Evolutionary conservation across 1,140 invertebrate genomes (phyloP).

Genomic region (Chironomus striatipennis): DNA sequence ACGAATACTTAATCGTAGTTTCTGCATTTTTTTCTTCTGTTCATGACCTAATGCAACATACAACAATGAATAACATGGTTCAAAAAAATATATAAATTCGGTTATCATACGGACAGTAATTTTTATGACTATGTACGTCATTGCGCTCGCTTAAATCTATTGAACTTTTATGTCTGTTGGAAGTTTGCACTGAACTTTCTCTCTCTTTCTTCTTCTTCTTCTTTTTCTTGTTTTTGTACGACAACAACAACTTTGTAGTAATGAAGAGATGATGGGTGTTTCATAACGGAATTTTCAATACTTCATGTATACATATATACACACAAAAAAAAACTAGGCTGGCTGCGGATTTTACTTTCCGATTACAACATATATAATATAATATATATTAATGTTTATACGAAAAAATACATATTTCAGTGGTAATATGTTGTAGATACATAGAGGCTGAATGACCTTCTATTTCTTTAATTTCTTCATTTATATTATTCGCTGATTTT

Average conservation of each 20-base stretch:
- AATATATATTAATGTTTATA: neutral
- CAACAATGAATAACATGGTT: neutral
- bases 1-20: conserved; percentile 1
- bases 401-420: too few species aligned
- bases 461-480: neutral
- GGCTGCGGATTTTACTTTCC: conserved; percentile 11
- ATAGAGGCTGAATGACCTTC: neutral
- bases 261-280: conserved; percentile 18
- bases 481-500: neutral
- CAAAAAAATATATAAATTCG: neutral
- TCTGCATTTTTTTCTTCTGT: conserved; percentile 8
- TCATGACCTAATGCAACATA: conserved; percentile 18
- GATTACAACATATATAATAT: neutral
- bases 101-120: neutral
- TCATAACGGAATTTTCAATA: neutral
- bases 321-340: neutral
- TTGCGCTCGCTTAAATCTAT: neutral
- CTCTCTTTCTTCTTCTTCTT: neutral
- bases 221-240: neutral
- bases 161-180: neutral
- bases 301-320: neutral
- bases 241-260: conserved; percentile 20
- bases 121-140: neutral
- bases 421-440: too few species aligned
- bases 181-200: conserved; percentile 1